Conservation (phyloP, 2,888 invertebrate species). For the Sceliomorpha sp. region DNA sequence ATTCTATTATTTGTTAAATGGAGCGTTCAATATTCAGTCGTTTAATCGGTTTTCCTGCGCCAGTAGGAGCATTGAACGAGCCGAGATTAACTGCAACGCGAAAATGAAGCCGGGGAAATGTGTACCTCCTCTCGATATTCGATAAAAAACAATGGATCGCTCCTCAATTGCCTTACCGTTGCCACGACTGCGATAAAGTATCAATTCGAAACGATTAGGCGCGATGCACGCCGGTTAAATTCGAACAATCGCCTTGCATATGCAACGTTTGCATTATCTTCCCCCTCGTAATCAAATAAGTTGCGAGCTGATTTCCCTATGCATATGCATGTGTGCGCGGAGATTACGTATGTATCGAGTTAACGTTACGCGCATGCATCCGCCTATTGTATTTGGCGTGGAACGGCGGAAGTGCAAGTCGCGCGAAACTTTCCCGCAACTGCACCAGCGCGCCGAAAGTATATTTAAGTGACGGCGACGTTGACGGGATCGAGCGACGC, state of each 20-base stretch:
- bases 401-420: too few relatives aligned
- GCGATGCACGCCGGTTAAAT: neutral
- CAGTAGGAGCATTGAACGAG: slow-evolving; percentile 15
- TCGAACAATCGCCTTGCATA: slow-evolving; percentile 12
- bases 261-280: slow-evolving; percentile 23
- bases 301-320: too few relatives aligned
- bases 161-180: slow-evolving; percentile 24
- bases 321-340: too few relatives aligned
- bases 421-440: too few relatives aligned
- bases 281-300: neutral
- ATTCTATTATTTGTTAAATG: slow-evolving; percentile 26
- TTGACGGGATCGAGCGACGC: too few relatives aligned
- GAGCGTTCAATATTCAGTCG: slow-evolving; percentile 25
- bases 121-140: slow-evolving; percentile 9
- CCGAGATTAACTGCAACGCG: slow-evolving; percentile 29
- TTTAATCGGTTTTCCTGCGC: slow-evolving; percentile 32
- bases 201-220: slow-evolving; percentile 21
- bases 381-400: too few relatives aligned
- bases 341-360: too few relatives aligned
- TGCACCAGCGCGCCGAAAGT: too few relatives aligned
- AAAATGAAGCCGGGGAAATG: slow-evolving; percentile 31
- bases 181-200: slow-evolving; percentile 13
- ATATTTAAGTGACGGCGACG: too few relatives aligned
- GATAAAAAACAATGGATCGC: slow-evolving; percentile 24
- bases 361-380: too few relatives aligned